A percentile compares a stretch with the other conserved stretches of the same genome.
Conservation (phyloP, 1,140 invertebrate genomes). For the Pogonomyrmex barbatus region DNA sequence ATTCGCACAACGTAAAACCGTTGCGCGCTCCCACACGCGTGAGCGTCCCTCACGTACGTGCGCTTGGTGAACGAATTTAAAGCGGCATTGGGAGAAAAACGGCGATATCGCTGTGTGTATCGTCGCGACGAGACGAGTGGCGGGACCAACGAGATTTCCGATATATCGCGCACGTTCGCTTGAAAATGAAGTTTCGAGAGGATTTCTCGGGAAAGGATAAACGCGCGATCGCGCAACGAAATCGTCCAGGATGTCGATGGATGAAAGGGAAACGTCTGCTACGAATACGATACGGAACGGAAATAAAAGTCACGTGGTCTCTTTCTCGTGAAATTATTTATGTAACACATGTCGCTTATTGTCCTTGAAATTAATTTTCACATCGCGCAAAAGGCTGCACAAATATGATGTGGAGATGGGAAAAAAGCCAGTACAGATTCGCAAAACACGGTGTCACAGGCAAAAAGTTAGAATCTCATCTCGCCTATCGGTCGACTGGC, state of each 20-base stretch:
- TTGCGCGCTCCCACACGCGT: slow-evolving; percentile 47
- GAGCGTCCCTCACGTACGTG: slow-evolving; percentile 1
- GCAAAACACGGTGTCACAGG: not conserved
- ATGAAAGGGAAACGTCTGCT: not conserved
- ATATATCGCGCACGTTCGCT: not conserved
- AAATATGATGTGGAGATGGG: not conserved
- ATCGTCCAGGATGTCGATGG: too few relatives aligned
- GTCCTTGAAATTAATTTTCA: slow-evolving; percentile 24
- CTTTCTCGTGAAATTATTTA: not conserved
- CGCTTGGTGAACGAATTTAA: slow-evolving; percentile 29
- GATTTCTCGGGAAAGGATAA: not conserved
- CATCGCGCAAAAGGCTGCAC: not conserved
- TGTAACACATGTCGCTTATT: not conserved
- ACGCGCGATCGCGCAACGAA: not conserved
- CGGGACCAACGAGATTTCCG: not conserved
- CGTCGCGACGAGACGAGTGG: slow-evolving; percentile 2
- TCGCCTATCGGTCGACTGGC: slow-evolving; percentile 21
- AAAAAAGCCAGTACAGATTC: not conserved
- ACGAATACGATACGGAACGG: not conserved
- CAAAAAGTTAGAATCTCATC: slow-evolving; percentile 22
- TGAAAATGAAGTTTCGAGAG: not conserved
- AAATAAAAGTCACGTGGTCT: not conserved
- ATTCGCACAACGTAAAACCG: slow-evolving; percentile 47
- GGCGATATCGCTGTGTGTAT: not conserved
- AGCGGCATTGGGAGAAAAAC: slow-evolving; percentile 25